Conservation (phyloP, 2,797 vertebrate genomes). For the Diglossa cyanea region DNA sequence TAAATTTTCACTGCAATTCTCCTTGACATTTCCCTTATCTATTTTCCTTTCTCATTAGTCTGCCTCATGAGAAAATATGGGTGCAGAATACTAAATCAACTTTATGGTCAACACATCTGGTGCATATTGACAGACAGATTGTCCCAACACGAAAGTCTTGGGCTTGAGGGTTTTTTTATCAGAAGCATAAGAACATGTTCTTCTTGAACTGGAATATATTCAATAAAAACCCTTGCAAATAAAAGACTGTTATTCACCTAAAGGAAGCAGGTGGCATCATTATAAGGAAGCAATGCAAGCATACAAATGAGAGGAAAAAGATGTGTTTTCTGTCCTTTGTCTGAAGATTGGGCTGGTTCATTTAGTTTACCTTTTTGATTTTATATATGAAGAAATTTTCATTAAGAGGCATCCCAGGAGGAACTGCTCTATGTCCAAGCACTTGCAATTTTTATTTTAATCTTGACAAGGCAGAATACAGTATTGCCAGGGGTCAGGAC, state of each 20-base stretch:
- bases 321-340: not conserved
- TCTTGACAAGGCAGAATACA: not conserved
- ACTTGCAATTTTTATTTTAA: not conserved
- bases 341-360: not conserved
- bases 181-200: not conserved
- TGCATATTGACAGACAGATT: slow-evolving; percentile 44
- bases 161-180: not conserved
- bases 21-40: slow-evolving; percentile 72
- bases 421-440: not conserved
- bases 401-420: not conserved
- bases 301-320: not conserved
- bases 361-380: not conserved
- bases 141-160: not conserved
- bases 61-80: slow-evolving; percentile 40
- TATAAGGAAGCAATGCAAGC: not conserved
- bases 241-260: not conserved
- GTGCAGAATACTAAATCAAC: slow-evolving; percentile 46
- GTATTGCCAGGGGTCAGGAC: not conserved
- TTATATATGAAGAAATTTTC: not conserved
- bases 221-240: not conserved
- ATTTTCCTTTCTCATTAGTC: slow-evolving; percentile 58
- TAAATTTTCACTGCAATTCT: slow-evolving; percentile 50
- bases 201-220: slow-evolving; percentile 16
- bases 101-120: slow-evolving; percentile 63
- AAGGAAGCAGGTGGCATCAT: not conserved